Percentiles rank a stretch among this genome's conserved stretches.
Conservation (phyloP, 2,888 invertebrate species). For the Caenorhabditis sp. region DNA sequence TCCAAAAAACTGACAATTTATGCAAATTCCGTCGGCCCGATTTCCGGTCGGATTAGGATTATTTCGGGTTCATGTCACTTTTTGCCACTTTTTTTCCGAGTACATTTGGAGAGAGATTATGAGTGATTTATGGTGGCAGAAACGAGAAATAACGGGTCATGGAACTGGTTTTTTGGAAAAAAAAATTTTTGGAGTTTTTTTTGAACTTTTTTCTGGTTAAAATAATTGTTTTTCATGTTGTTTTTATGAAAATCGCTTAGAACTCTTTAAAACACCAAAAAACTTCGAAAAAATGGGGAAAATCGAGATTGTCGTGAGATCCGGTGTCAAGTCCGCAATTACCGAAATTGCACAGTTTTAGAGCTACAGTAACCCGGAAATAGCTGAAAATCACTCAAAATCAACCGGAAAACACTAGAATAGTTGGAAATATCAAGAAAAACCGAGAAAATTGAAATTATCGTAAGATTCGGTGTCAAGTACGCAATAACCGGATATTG, state of each 20-base stretch:
- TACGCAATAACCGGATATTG: neutral
- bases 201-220: neutral
- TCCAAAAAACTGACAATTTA: neutral
- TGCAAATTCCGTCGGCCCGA: neutral
- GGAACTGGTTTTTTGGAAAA: neutral
- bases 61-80: neutral
- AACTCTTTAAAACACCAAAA: neutral
- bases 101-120: neutral
- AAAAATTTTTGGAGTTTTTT: neutral
- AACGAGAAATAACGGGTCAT: too few species aligned
- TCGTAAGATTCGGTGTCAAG: neutral
- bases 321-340: too few species aligned
- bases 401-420: too few species aligned
- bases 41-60: neutral
- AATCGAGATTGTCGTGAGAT: neutral
- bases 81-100: neutral
- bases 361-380: too few species aligned
- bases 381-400: too few species aligned
- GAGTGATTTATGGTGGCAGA: neutral
- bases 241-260: neutral
- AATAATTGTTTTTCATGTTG: neutral
- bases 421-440: neutral
- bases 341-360: too few species aligned
- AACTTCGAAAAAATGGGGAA: neutral
- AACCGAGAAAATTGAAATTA: neutral